Evolutionary conservation across 2,888 invertebrate genomes (phyloP).

Genomic region (Erebia aethiops): DNA sequence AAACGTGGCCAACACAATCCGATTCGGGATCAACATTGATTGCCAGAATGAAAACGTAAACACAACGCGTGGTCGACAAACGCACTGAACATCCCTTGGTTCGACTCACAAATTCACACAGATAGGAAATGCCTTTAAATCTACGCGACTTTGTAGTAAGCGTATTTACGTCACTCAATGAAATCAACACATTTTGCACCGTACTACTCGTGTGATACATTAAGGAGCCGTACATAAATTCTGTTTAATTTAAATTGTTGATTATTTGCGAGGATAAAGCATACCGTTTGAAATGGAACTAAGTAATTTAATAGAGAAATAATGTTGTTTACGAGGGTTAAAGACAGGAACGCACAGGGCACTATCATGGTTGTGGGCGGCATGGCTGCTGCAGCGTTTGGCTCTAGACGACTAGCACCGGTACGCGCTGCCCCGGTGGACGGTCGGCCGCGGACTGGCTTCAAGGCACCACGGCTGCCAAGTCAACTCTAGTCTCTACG

Average conservation of each 20-base stretch:
- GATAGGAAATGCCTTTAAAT: slow-evolving; percentile 27
- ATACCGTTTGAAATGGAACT: background rate
- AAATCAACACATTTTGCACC: slow-evolving; percentile 49
- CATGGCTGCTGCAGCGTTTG: slow-evolving; percentile 68
- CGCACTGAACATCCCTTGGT: slow-evolving; percentile 58
- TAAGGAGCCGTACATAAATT: background rate
- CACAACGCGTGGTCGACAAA: slow-evolving; percentile 68
- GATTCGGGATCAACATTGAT: slow-evolving; percentile 71
- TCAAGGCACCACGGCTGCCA: slow-evolving; percentile 40
- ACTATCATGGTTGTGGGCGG: slow-evolving; percentile 81
- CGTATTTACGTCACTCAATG: slow-evolving; percentile 39
- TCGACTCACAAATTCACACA: slow-evolving; percentile 39
- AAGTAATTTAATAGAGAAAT: slow-evolving; percentile 33
- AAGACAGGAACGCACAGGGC: slow-evolving; percentile 70
- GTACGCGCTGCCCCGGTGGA: slow-evolving; percentile 72
- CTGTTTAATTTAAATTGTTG: background rate
- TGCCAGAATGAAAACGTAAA: slow-evolving; percentile 77
- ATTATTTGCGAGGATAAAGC: slow-evolving; percentile 8
- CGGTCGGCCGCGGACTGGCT: slow-evolving; percentile 78
- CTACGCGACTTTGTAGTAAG: slow-evolving; percentile 46
- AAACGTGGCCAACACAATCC: slow-evolving; percentile 65
- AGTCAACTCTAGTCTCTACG: slow-evolving; percentile 62
- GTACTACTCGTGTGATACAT: background rate
- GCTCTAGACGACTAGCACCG: slow-evolving; percentile 49
- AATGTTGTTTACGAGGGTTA: slow-evolving; percentile 49